These are phyloP conservation scores for Chanos chanos DNA, from an alignment of 2,797 vertebrate genomes.

Conservation along the genomic window DNA sequence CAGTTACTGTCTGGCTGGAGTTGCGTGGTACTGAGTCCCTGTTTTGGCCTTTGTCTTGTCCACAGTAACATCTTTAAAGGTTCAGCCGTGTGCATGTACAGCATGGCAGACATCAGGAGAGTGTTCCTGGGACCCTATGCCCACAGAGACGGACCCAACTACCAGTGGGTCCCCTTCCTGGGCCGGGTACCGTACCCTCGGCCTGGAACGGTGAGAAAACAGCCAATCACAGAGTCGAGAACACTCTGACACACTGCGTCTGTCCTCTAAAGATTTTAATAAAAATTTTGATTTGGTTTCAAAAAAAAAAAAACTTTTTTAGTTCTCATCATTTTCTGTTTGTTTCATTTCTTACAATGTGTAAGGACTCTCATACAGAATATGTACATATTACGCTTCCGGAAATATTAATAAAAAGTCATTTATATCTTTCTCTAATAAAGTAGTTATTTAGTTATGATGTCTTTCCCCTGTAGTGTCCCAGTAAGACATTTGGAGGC, in stretches of 20 bases:
- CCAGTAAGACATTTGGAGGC: conserved; percentile 97
- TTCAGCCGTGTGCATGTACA: conserved; percentile 96
- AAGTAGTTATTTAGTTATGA: neutral
- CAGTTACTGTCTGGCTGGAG: no score
- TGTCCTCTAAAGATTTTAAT: neutral
- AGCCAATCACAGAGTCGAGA: neutral
- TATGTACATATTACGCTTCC: no score
- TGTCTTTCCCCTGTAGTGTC: conserved; percentile 74
- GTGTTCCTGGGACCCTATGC: conserved; percentile 96
- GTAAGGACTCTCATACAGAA: no score
- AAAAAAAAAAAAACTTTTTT: no score
- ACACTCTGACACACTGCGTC: neutral
- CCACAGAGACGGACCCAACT: conserved; percentile 94
- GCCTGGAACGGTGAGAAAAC: conserved; percentile 89
- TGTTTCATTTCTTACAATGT: no score
- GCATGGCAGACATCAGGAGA: conserved; percentile 92
- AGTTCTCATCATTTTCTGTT: neutral
- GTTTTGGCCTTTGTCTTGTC: conserved; percentile 24
- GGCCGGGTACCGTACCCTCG: conserved; percentile 94
- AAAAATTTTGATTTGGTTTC: no score
- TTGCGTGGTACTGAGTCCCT: no score
- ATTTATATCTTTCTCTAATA: no score
- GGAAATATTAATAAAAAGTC: no score
- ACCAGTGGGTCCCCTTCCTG: conserved; percentile 96
- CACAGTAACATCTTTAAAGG: conserved; percentile 97